Base-by-base conservation (phyloP, 2,797 vertebrate genomes). In the Trematomus bernacchii region DNA sequence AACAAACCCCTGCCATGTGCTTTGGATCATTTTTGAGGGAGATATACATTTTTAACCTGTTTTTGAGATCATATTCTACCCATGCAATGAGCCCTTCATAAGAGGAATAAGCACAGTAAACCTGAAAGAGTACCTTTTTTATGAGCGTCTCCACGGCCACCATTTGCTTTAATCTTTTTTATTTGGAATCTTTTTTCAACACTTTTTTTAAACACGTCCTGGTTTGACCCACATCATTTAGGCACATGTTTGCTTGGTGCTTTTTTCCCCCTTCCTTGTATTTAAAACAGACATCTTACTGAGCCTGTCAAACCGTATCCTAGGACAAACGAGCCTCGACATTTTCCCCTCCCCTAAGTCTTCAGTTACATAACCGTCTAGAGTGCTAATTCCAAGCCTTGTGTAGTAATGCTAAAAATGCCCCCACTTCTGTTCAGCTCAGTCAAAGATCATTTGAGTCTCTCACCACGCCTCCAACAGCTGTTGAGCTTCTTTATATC, bases 401-500 rank as follows among this genome's bases (percentile, higher is more conserved):
- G 1, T 21, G 44, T 44, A 50, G 1, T 66, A 10, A 42, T 66
- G 23, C 18, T 14, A 63, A 54, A 27, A 42, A 66, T 67, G 19
- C 55, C 43, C 12, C 55, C 46, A 57, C 19, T 16, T 37, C 27
- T 33, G 27, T 58, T 40, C 18, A 33, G 54, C 50, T 69, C 51
- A 66, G 47, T 8, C 69, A n/a, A 15, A 59, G 18, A 55, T 57
- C 58, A 14, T 27, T 46, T 59, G 19, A 66, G 51, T 7, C 57
- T 23, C 40, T 33, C 54, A 48, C 18, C 14, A 72, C 66, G 46
- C 44, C 15, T 21, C 21, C 14, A 40, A 40, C 72, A 86, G 77
- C 73, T 84, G 79, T 73, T 83, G 33, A 58, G 44, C 68, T 67
- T 52, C 23, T 70, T 75, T 47, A 40, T 61, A 59, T 23, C 51